These are phyloP conservation scores for Vireo griseus DNA, from an alignment of 2,797 vertebrate species.

Conservation along the genomic window DNA sequence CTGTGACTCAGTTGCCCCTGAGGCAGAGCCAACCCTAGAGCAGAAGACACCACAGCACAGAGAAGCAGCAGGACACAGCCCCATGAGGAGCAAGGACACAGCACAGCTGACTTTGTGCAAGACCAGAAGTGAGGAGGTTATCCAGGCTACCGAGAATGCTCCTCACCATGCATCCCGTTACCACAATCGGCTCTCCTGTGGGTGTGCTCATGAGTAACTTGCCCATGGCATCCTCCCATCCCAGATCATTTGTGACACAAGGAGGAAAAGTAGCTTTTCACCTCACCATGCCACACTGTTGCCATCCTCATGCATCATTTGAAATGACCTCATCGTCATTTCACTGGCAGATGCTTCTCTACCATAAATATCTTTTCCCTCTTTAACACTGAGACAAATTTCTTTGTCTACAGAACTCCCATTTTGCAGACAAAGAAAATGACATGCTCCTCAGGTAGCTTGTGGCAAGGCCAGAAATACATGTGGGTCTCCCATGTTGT, in stretches of 20 bases:
- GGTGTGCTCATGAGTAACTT: neutral
- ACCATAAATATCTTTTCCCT: neutral
- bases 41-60: neutral
- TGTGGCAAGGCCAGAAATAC: neutral
- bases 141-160: neutral
- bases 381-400: neutral
- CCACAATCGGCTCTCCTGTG: accelerated
- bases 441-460: neutral
- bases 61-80: neutral
- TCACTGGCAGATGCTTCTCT: neutral
- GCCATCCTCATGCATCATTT: neutral
- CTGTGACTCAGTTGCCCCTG: neutral
- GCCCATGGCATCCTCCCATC: neutral
- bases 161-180: accelerated
- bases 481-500: accelerated
- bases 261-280: neutral
- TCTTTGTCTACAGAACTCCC: neutral
- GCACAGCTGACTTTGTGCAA: neutral
- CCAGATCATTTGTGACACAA: neutral
- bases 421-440: neutral
- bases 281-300: neutral
- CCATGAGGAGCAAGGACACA: accelerated
- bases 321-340: neutral
- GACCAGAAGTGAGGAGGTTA: accelerated
- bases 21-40: neutral